Evolutionary conservation across 2,797 vertebrate species (phyloP).

Genomic region (Agapornis canus): DNA sequence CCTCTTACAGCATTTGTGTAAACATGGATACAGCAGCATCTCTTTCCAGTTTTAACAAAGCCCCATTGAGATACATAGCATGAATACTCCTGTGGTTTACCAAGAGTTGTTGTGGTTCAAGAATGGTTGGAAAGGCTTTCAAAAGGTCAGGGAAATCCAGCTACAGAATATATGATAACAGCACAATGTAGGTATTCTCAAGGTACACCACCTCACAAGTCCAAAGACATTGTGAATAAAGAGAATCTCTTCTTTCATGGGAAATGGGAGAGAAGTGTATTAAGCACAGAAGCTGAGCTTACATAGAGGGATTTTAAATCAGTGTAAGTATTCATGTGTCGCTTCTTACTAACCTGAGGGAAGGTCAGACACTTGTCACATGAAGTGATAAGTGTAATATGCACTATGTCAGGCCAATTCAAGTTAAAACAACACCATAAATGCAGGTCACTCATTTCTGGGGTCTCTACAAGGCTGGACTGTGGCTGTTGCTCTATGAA

Average conservation of each 20-base stretch:
- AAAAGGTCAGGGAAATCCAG: not conserved
- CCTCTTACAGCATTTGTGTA: not conserved
- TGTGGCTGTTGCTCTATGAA: not conserved
- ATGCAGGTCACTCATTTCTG: not conserved
- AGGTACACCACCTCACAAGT: not conserved
- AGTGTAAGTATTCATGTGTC: not conserved
- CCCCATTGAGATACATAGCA: not conserved
- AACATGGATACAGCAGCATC: not conserved
- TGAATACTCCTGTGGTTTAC: constrained; percentile 15
- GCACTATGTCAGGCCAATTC: not conserved
- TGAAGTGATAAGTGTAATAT: not conserved
- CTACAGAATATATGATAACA: not conserved
- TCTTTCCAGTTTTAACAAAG: constrained; percentile 16
- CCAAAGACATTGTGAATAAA: not conserved
- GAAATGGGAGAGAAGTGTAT: not conserved
- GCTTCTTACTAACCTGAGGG: not conserved
- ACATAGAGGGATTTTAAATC: not conserved
- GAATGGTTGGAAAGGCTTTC: constrained; percentile 26
- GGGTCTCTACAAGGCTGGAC: not conserved
- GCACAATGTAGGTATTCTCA: not conserved
- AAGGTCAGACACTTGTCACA: not conserved
- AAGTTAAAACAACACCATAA: not conserved
- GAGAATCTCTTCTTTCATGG: not conserved
- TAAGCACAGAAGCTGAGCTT: not conserved
- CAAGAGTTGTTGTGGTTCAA: not conserved